Evolutionary conservation across 2,888 invertebrate genomes (phyloP).

Genomic region (Panzeria rudis): DNA sequence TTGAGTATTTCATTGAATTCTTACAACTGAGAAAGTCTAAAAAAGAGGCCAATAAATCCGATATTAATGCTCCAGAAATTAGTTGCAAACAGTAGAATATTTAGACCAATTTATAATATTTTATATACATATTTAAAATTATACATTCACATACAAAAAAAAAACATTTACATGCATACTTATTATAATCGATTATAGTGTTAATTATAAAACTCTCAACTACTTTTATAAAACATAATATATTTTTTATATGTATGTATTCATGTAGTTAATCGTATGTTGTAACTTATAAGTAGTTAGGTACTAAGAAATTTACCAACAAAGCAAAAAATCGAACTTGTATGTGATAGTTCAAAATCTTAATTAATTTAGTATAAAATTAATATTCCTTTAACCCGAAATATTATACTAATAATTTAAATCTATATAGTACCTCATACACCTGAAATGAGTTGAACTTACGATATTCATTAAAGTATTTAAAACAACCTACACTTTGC

Average conservation of each 20-base stretch:
- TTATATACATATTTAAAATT: slow-evolving; percentile 25
- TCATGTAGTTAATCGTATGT: slow-evolving; percentile 16
- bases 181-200: not conserved
- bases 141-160: slow-evolving; percentile 36
- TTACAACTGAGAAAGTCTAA: slow-evolving; percentile 74
- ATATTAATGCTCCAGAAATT: slow-evolving; percentile 44
- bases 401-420: slow-evolving; percentile 12
- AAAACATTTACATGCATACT: not conserved
- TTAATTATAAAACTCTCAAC: slow-evolving; percentile 6
- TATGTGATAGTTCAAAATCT: slow-evolving; percentile 80
- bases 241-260: slow-evolving; percentile 29
- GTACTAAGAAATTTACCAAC: slow-evolving; percentile 44
- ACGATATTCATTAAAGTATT: slow-evolving; percentile 11
- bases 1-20: slow-evolving; percentile 84
- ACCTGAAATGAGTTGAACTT: slow-evolving; percentile 21
- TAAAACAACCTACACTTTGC: not conserved
- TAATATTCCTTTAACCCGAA: slow-evolving; percentile 26
- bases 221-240: slow-evolving; percentile 14
- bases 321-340: slow-evolving; percentile 74
- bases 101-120: slow-evolving; percentile 63
- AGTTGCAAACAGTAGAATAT: slow-evolving; percentile 47
- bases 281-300: slow-evolving; percentile 31
- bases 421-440: not conserved
- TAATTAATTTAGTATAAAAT: slow-evolving; percentile 45
- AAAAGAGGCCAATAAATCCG: slow-evolving; percentile 25